Percentiles rank a stretch among this genome's conserved stretches.
Evolutionary conservation across 64 coral and sea anemone species (phyloP).

Genomic region (Actinia equina): DNA sequence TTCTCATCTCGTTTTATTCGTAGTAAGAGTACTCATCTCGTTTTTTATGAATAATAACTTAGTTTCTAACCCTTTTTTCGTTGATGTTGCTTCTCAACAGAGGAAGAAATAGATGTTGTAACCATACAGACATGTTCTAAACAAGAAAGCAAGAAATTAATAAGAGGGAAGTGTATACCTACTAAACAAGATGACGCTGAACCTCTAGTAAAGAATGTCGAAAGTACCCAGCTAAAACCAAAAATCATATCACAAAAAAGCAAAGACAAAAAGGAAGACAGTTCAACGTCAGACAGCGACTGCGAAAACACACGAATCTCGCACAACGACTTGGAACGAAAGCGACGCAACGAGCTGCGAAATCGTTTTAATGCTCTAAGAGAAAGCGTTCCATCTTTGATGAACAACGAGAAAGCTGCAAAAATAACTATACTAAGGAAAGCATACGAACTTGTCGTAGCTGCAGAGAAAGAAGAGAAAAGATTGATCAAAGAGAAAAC

Average conservation of each 20-base stretch:
- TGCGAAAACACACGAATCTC: constrained; percentile 47
- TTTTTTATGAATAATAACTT: no score
- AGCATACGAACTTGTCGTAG: constrained; percentile 48
- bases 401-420: constrained; percentile 54
- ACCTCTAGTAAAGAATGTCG: not conserved
- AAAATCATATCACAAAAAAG: constrained; percentile 7
- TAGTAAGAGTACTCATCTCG: no score
- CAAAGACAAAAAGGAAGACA: constrained; percentile 20
- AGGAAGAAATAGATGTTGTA: constrained; percentile 63
- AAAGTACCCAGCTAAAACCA: constrained; percentile 15
- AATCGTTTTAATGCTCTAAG: constrained; percentile 66
- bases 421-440: constrained; percentile 76
- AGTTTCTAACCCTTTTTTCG: not conserved
- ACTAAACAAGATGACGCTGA: not conserved
- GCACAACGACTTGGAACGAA: constrained; percentile 85
- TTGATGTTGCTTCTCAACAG: constrained; percentile 38
- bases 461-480: constrained; percentile 53
- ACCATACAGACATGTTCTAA: not conserved
- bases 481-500: constrained; percentile 45
- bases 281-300: constrained; percentile 29
- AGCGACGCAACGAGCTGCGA: constrained; percentile 77
- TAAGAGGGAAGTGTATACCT: not conserved
- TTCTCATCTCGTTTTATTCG: no score
- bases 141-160: no score
- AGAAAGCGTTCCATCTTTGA: constrained; percentile 48